Base-by-base conservation (phyloP, 1,140 invertebrate genomes). In the Drosophila biarmipes region DNA sequence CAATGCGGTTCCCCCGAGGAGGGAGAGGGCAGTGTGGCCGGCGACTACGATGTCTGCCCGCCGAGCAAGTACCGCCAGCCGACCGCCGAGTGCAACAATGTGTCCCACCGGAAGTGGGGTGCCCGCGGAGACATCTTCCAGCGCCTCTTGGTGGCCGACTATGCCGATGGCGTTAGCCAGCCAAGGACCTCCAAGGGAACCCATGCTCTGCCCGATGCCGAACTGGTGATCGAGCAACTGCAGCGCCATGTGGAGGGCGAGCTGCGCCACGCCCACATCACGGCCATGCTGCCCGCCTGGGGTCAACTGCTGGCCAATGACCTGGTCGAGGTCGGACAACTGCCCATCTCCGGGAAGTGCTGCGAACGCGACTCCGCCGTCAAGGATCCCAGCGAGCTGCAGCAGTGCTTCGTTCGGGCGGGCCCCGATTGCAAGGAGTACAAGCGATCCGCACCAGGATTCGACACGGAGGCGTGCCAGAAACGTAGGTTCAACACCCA, bases 41-140 rank as follows among this genome's bases (percentile, higher is more conserved):
- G 62, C 10, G 84, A 80, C 14, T 91, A 86, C 21, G 87, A 91
- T 55, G 82, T 92, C 8, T 96, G 96, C 86, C 96, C 95, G 3
- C 95, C 96, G 5, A 96, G 94, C 92, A 96, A 95, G 80, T 97
- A 95, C 91, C 93, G 98, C 46, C 96, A 96, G 27, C 95, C 95
- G 14, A 96, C 96, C 40, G 98, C 97, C 0, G 95, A 96, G 86
- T 99, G 98, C 92, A 99, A 99, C 92, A 99, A 99, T 92, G 95
- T 99, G 0, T 94, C 96, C 37, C 95, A 98, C 91, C 95, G 97
- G 6, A 94, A 95, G 12, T 98, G 97, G 97, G 98, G 98, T 4
- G 95, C 96, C 54, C 94, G 97, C 27, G 96, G 96, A 21, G 96
- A 96, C 48, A 94, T 97, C 6, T 97, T 98, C 90, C 92, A 97